phyloP scores from a whole-genome alignment of 2,113 vertebrate genomes.

The Menidia beryllina region DNA sequence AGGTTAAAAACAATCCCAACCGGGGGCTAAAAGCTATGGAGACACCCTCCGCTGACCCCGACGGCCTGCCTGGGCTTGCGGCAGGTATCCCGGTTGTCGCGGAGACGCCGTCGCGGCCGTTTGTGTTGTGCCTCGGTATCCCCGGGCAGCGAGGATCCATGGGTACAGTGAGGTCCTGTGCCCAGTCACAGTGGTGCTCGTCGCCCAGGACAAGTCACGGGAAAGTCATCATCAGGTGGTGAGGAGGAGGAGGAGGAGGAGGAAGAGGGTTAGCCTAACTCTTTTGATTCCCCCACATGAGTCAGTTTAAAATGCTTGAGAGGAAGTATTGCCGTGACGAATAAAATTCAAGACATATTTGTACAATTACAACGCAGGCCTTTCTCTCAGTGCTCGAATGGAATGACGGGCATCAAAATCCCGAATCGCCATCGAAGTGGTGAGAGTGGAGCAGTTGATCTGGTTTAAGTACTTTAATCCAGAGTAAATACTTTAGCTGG shows the following conservation, averaged over 20 bases:
- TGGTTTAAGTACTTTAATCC: neutral
- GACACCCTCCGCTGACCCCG: neutral
- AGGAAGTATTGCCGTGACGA: too few relatives aligned
- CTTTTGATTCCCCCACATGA: too few relatives aligned
- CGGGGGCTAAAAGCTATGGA: too few relatives aligned
- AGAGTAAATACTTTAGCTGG: neutral
- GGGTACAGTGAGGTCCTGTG: neutral
- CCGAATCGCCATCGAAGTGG: too few relatives aligned
- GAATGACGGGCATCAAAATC: too few relatives aligned
- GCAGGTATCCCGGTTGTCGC: conserved; percentile 23
- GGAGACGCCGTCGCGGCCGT: neutral
- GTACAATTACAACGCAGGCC: too few relatives aligned
- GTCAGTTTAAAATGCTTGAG: too few relatives aligned
- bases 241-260: neutral
- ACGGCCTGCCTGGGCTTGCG: conserved; percentile 35
- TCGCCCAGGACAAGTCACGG: conserved; percentile 28
- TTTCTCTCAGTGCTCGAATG: too few relatives aligned
- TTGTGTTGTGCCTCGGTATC: conserved; percentile 6
- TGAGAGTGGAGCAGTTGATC: neutral
- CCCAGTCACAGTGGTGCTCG: conserved; percentile 33
- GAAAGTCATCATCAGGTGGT: conserved; percentile 34
- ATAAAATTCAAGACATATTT: too few relatives aligned
- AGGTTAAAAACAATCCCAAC: too few relatives aligned
- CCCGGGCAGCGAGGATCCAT: neutral
- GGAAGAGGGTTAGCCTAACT: neutral